phyloP scores from a whole-genome alignment of 2,113 vertebrate genomes.

The Collichthys lucidus region DNA sequence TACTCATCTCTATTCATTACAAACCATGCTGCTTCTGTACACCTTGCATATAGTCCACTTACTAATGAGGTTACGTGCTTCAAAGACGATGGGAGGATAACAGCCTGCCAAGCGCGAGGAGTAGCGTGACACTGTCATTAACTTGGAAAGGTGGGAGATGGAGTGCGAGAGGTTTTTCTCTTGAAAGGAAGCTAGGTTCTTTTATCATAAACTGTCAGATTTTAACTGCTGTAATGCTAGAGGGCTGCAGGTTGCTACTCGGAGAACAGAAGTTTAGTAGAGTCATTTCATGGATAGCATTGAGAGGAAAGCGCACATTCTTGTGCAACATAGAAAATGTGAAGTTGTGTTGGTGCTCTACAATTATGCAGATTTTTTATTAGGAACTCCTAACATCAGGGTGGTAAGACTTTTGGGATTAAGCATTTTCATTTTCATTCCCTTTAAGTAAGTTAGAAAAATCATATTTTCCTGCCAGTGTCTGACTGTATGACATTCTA shows the following conservation, averaged over 20 bases:
- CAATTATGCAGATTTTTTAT: background rate
- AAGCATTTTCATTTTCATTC: background rate
- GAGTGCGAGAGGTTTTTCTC: constrained; percentile 45
- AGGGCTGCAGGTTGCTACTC: constrained; percentile 4
- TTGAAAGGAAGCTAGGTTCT: constrained; percentile 39
- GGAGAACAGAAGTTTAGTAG: constrained; percentile 12
- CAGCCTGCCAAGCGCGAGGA: constrained; percentile 49
- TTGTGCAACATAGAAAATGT: background rate
- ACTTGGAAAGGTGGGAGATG: constrained; percentile 55
- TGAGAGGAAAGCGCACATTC: background rate
- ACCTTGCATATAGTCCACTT: constrained; percentile 63
- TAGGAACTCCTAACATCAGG: background rate
- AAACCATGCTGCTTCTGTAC: constrained; percentile 40
- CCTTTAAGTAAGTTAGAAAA: background rate
- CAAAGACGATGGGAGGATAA: constrained; percentile 59
- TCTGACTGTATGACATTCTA: background rate
- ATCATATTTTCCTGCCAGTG: background rate
- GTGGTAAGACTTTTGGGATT: background rate
- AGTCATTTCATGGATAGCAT: background rate
- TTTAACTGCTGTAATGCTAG: background rate
- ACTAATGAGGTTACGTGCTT: constrained; percentile 66
- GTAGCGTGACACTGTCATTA: constrained; percentile 64
- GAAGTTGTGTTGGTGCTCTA: background rate
- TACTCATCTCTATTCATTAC: constrained; percentile 55
- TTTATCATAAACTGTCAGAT: constrained; percentile 47